Evolutionary conservation across 2,888 invertebrate species (phyloP).

Genomic region (Exocentrus adspersus): DNA sequence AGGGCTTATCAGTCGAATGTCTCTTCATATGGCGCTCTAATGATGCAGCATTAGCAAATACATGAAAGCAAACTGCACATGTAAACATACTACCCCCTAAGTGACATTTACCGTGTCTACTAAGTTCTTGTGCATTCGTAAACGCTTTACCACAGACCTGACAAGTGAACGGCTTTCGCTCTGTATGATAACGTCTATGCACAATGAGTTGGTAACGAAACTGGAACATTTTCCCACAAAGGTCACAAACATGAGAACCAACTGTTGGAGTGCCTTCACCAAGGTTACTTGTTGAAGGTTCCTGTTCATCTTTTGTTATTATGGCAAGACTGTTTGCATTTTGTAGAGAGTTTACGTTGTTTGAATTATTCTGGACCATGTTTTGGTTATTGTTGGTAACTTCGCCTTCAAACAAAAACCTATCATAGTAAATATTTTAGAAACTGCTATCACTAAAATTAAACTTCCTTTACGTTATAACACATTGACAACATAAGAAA

Average conservation of each 20-base stretch:
- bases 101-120: constrained; percentile 86
- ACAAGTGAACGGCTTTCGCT: constrained; percentile 84
- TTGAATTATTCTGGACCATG: constrained; percentile 36
- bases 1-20: constrained; percentile 85
- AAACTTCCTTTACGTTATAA: too few species aligned
- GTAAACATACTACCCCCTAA: constrained; percentile 81
- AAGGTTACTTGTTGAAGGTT: constrained; percentile 65
- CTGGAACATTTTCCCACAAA: constrained; percentile 88
- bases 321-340: constrained; percentile 43
- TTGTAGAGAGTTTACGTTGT: constrained; percentile 38
- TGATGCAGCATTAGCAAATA: constrained; percentile 76
- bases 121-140: constrained; percentile 80
- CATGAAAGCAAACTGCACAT: constrained; percentile 78
- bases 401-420: constrained; percentile 38
- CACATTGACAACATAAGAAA: too few species aligned
- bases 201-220: constrained; percentile 89
- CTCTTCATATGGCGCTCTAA: constrained; percentile 83
- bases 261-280: constrained; percentile 63
- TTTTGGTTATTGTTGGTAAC: constrained; percentile 41
- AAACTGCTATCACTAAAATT: neutral
- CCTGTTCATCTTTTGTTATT: constrained; percentile 64
- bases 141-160: constrained; percentile 81
- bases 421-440: neutral
- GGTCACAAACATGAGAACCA: constrained; percentile 80
- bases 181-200: constrained; percentile 85